Base-by-base conservation (phyloP, 35 echinoderm and acorn worm species). In the Stichopus chloronotus region DNA sequence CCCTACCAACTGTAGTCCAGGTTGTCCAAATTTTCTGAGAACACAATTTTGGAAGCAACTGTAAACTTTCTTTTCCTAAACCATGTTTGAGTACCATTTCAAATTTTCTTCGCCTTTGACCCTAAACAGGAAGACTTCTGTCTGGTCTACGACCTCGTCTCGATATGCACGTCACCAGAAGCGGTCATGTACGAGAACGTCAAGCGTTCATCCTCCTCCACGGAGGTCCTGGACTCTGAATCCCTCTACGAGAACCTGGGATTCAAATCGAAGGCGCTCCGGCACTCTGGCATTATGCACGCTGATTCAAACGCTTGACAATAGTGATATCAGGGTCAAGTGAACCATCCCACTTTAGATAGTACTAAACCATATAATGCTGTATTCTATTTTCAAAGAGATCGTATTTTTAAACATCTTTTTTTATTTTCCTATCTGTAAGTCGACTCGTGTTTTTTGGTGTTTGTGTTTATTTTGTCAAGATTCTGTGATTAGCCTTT, bases 191-290 rank as follows among this genome's bases (percentile, higher is more conserved):
- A 88, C 25, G 86, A 56, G n/a, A 88, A 88, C 61, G 17, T 61
- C 4, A n/a, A 9, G 7, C 5, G 8, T 56, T 9, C 53, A 17
- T 43, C 30, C 30, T 25, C 86, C 57, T 63, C 57, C 8, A 60
- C 57, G 2, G 61, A 88, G 21, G 16, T 58, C 19, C 20, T 60
- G 21, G 86, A 88, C 61, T 88, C 57, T n/a, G 86, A 88, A 20
- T 12, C 86, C 57, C 17, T 88, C 19, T 88, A 88, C 58, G 86
- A 88, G 25, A 88, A 88, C 21, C 24, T 88, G 6, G 58, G 25
- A 24, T 88, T 65, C 21, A 69, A 88, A 30, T 7, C 86, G 23
- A 25, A 25, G 57, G 24, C 22, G 21, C 58, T 58, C 19, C 19
- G 53, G 5, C 20, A 88, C 59, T 88, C 86, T 12, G 58, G 57